A percentile compares a stretch with the other conserved stretches of the same genome.
Conservation (phyloP, 2,797 vertebrate genomes). For the Lagothrix lagotricha region DNA sequence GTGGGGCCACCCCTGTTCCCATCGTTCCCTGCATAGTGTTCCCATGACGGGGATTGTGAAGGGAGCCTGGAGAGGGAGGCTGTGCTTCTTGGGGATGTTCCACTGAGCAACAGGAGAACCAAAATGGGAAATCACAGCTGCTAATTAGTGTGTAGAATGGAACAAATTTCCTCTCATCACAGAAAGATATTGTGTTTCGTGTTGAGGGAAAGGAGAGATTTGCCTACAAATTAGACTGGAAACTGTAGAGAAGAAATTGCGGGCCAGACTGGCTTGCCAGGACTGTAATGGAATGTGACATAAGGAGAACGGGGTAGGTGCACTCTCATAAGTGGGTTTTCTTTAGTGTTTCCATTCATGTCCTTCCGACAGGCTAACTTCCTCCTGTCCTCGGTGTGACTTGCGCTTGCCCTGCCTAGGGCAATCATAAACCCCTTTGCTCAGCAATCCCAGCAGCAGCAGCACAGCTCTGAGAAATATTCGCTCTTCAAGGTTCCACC, state of each 20-base stretch:
- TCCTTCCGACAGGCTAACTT: not conserved
- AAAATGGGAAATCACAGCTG: not conserved
- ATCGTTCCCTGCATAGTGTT: not conserved
- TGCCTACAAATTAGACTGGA: slow-evolving; percentile 74
- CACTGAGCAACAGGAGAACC: not conserved
- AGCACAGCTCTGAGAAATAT: not conserved
- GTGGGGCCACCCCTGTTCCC: slow-evolving; percentile 42
- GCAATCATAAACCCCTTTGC: not conserved
- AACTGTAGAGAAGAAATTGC: slow-evolving; percentile 57
- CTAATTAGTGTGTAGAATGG: slow-evolving; percentile 54
- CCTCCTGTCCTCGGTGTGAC: not conserved
- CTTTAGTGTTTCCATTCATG: not conserved
- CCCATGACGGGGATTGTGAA: not conserved
- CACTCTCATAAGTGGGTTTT: not conserved
- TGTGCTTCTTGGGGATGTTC: not conserved
- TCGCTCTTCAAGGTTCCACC: not conserved
- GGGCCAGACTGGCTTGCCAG: slow-evolving; percentile 59
- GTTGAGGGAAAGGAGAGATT: slow-evolving; percentile 60
- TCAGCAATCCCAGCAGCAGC: not conserved
- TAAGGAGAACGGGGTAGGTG: not conserved
- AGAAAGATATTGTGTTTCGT: slow-evolving; percentile 33
- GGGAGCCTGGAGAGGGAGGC: not conserved
- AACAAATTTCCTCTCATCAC: slow-evolving; percentile 70
- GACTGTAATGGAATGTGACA: slow-evolving; percentile 12
- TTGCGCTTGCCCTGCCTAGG: not conserved